Conservation (phyloP, 1,140 invertebrate genomes). For the Zaprionus ornatus region DNA sequence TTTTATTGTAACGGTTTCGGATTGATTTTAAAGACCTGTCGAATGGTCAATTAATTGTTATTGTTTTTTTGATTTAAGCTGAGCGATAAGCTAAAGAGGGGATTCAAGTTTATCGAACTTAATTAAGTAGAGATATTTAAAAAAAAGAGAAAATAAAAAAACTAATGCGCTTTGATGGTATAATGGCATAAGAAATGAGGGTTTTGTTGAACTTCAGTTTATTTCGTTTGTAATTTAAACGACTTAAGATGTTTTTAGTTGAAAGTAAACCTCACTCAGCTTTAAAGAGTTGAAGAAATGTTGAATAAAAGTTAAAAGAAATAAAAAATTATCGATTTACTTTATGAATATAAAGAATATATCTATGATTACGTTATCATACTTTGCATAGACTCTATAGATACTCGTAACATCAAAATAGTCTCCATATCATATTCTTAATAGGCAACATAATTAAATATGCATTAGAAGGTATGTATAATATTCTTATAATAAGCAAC, state of each 20-base stretch:
- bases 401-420: too few relatives aligned
- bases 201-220: background rate
- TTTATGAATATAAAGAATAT: background rate
- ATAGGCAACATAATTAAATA: background rate
- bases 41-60: background rate
- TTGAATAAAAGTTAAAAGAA: rapidly evolving
- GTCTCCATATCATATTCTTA: too few relatives aligned
- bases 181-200: background rate
- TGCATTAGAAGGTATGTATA: background rate
- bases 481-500: background rate
- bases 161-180: background rate
- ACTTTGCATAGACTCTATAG: too few relatives aligned
- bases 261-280: background rate
- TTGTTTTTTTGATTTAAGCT: background rate
- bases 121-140: background rate
- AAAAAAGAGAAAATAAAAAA: background rate
- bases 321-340: background rate
- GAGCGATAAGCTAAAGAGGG: background rate
- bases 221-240: background rate
- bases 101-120: background rate
- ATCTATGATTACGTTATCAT: too few relatives aligned
- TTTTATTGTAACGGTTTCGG: background rate
- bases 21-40: background rate
- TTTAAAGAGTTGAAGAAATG: background rate
- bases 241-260: background rate